Conservation (phyloP, 1,140 invertebrate species). For the Acromyrmex heyeri region DNA sequence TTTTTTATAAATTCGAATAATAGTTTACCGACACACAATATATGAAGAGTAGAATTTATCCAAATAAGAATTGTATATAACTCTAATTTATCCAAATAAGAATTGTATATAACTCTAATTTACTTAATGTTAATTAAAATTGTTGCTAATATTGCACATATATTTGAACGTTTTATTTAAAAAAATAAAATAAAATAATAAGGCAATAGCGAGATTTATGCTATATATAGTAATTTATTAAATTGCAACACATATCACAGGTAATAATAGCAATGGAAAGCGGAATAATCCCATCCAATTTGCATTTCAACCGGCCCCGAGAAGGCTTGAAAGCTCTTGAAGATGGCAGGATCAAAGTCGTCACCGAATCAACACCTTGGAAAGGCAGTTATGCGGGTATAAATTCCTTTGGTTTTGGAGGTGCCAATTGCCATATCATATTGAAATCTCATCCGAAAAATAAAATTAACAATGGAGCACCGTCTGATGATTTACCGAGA, state of each 20-base stretch:
- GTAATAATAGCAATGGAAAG: conserved; percentile 91
- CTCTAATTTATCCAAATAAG: not conserved
- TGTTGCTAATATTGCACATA: not conserved
- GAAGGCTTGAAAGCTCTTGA: conserved; percentile 90
- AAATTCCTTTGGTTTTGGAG: conserved; percentile 90
- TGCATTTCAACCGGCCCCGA: conserved; percentile 90
- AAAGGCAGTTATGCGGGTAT: conserved; percentile 88
- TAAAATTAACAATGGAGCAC: conserved; percentile 86
- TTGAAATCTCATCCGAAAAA: conserved; percentile 87
- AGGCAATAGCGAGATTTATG: too few relatives aligned
- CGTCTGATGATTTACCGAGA: conserved; percentile 87
- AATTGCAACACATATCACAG: conserved; percentile 72
- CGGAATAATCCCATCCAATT: conserved; percentile 90
- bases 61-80: not conserved
- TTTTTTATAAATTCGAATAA: too few relatives aligned
- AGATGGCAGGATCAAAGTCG: conserved; percentile 89
- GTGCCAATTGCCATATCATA: conserved; percentile 90
- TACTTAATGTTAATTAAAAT: not conserved
- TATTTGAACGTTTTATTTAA: not conserved
- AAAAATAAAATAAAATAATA: not conserved
- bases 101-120: not conserved
- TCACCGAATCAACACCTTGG: conserved; percentile 89
- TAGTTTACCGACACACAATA: too few relatives aligned
- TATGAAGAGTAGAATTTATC: not conserved
- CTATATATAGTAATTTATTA: not conserved